These are phyloP conservation scores for Lochmaea crataegi DNA, from an alignment of 2,888 invertebrate species.

Conservation along the genomic window DNA sequence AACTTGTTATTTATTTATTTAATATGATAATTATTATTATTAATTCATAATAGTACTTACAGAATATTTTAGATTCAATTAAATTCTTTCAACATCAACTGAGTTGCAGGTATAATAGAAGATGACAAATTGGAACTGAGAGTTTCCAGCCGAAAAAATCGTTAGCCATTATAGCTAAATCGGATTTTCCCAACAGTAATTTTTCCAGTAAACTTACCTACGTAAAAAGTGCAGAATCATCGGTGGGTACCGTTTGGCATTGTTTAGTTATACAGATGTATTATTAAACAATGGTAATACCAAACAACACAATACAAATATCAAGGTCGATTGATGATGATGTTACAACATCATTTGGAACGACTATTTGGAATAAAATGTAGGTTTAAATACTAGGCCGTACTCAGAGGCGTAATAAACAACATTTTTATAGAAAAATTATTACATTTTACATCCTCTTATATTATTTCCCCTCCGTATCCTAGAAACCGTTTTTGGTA, in stretches of 20 bases:
- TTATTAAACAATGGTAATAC: slow-evolving; percentile 5
- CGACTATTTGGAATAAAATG: slow-evolving; percentile 7
- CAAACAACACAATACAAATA: slow-evolving; percentile 17
- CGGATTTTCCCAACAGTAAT: not conserved
- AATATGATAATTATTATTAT: too few relatives aligned
- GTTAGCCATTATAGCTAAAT: not conserved
- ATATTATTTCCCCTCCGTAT: too few relatives aligned
- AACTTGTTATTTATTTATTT: too few relatives aligned
- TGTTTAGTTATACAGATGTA: slow-evolving; percentile 10
- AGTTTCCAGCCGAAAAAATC: not conserved
- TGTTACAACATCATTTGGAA: slow-evolving; percentile 8
- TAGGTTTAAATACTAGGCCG: slow-evolving; percentile 10
- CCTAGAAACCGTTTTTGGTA: too few relatives aligned
- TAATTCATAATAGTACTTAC: too few relatives aligned
- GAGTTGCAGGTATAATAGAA: not conserved
- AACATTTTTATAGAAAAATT: not conserved
- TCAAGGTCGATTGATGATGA: slow-evolving; percentile 13
- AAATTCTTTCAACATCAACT: too few relatives aligned
- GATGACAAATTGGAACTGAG: not conserved
- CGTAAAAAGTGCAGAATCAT: slow-evolving; percentile 16
- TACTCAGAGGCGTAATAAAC: not conserved
- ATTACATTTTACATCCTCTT: too few relatives aligned
- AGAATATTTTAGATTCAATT: too few relatives aligned
- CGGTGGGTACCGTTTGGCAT: not conserved
- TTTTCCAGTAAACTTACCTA: slow-evolving; percentile 3